phyloP scores from a whole-genome alignment of 2,797 vertebrate genomes.

The Ibycter americanus region DNA sequence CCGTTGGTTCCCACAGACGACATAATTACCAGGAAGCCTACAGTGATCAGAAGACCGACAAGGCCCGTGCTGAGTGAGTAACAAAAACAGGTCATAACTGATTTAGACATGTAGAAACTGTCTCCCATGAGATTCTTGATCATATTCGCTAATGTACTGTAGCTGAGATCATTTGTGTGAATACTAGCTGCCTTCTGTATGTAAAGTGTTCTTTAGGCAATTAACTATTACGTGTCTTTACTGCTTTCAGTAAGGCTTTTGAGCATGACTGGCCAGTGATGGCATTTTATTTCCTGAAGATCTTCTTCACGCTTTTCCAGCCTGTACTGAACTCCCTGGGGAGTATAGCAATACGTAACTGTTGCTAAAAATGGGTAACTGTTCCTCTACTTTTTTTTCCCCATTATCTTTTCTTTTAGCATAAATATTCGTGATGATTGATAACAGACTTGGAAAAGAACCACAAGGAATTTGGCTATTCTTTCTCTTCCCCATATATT shows the following conservation, averaged over 20 bases:
- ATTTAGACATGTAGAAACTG: neutral
- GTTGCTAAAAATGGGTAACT: neutral
- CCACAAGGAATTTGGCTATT: neutral
- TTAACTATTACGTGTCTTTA: neutral
- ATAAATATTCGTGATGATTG: neutral
- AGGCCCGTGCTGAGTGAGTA: constrained; percentile 62
- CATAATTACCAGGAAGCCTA: constrained; percentile 56
- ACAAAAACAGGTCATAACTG: neutral
- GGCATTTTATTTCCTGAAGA: neutral
- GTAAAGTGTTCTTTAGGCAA: neutral
- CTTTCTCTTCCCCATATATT: neutral
- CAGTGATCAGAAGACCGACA: constrained; percentile 53
- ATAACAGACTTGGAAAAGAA: neutral
- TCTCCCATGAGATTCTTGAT: neutral
- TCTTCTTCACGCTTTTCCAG: neutral
- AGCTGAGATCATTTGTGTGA: neutral
- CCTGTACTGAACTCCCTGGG: neutral
- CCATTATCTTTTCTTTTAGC: neutral
- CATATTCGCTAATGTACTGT: neutral
- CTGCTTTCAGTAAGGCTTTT: neutral
- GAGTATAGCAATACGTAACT: neutral
- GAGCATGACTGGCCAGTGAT: neutral
- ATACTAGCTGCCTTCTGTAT: neutral
- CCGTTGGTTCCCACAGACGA: constrained; percentile 23
- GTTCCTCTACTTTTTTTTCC: neutral